Conservation (phyloP, 2,888 invertebrate species). For the Rhingia rostrata region DNA sequence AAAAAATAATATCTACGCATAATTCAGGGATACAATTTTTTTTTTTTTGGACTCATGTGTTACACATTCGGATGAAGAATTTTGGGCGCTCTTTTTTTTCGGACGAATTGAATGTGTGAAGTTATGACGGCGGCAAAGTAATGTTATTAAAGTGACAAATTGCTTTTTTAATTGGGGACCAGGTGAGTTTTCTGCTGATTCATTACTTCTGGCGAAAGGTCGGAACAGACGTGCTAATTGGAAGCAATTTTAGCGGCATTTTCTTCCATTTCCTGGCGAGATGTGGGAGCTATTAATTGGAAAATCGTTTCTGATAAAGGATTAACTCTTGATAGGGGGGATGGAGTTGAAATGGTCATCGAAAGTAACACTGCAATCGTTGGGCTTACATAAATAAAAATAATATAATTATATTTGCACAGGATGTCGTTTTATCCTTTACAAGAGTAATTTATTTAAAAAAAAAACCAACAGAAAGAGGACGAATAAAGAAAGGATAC, state of each 20-base stretch:
- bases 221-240: constrained; percentile 67
- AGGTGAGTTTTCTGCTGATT: constrained; percentile 65
- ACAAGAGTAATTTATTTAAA: not conserved
- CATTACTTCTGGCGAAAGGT: constrained; percentile 45
- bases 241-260: constrained; percentile 58
- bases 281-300: constrained; percentile 45
- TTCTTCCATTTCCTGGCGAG: constrained; percentile 57
- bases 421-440: no score
- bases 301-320: constrained; percentile 37
- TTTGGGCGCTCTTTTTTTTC: not conserved
- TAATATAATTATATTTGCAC: no score
- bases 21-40: constrained; percentile 62
- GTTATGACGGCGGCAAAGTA: constrained; percentile 60
- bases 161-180: constrained; percentile 72
- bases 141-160: constrained; percentile 72
- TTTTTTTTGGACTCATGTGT: constrained; percentile 63
- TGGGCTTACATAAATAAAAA: no score
- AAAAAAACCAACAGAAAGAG: not conserved
- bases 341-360: not conserved
- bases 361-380: no score
- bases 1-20: constrained; percentile 51
- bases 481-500: no score
- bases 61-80: constrained; percentile 57
- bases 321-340: not conserved
- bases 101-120: constrained; percentile 19